Percentiles rank a stretch among this genome's conserved stretches.
Conservation (phyloP, 2,113 vertebrate genomes). For the Podiceps cristatus region DNA sequence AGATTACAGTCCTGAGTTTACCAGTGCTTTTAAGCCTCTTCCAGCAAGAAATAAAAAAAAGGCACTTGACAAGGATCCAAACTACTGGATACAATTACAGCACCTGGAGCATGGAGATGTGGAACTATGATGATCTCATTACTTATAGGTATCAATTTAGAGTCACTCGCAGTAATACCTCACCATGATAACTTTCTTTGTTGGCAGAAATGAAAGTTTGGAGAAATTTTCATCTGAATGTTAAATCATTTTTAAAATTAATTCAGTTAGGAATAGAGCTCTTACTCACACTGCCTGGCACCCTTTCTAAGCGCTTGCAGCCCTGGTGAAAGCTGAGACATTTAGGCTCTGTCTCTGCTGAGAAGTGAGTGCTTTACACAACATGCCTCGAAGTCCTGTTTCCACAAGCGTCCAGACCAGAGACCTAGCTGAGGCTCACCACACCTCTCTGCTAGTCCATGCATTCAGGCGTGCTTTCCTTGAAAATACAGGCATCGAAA, state of each 20-base stretch:
- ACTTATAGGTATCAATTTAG: background rate
- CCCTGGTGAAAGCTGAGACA: background rate
- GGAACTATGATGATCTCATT: background rate
- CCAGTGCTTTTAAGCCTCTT: background rate
- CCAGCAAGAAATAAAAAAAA: background rate
- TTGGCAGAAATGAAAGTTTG: slow-evolving; percentile 35
- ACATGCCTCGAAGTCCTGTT: background rate
- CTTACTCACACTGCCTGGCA: background rate
- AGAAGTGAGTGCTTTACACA: background rate
- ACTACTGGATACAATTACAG: background rate
- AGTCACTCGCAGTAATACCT: background rate
- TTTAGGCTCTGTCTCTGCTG: background rate
- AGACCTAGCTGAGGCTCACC: background rate
- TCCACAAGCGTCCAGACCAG: background rate
- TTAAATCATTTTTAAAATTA: slow-evolving; percentile 43
- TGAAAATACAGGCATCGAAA: background rate
- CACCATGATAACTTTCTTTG: background rate
- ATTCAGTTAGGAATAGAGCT: background rate
- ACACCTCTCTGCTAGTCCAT: too few species aligned
- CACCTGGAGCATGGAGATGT: background rate
- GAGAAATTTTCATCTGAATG: slow-evolving; percentile 31
- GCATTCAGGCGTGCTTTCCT: background rate
- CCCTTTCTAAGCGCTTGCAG: background rate
- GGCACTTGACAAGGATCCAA: background rate
- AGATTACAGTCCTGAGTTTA: background rate